Evolutionary conservation across 2,113 vertebrate genomes (phyloP), one percentile per base, ranked within the genome.

Genomic region (Porphyrio hochstetteri): DNA sequence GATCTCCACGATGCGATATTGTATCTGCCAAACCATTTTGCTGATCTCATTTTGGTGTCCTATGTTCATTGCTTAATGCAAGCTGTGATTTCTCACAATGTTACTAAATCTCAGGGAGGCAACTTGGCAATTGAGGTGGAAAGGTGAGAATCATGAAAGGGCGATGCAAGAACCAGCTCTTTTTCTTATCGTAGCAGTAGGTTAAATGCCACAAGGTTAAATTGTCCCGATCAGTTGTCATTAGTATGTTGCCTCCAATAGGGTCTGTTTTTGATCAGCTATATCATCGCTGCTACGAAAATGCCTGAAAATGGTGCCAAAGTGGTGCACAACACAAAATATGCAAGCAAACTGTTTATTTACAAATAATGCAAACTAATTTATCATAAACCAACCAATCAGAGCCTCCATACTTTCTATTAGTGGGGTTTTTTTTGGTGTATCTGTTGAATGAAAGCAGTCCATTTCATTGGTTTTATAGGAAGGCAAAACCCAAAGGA

Each of bases 371-470:
- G 15, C 8, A 19, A 61, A 40, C 17, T 50, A 17, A 33, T 56
- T 46, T 48, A 35, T 68, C n/a, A 61, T 29, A 44, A 40, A 60
- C 20, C 13, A 36, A 40, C 2, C 3, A 31, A 13, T 14, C 5
- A n/a, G 57, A 3, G 2, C 11, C 10, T 13, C 5, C 5, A 2
- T 27, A 5, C 5, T 55, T 64, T 40, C 21, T 48, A 5, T 18
- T 65, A 55, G 7, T 60, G 44, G 44, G 44, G 55, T 38, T 4
- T n/a, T n/a, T 74, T 71, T 40, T 35, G 35, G 40, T 10, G 2
- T 55, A 11, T 72, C 82, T 82, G 9, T 92, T 86, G 67, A 76
- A 16, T 75, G 27, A 42, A 83, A 86, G 21, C 11, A 72, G 10
- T 36, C 18, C 5, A 80, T 85, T 70, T 35, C 13, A 25, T 40